phyloP scores from a whole-genome alignment of 2,113 vertebrate species.

The Vulpes lagopus region DNA sequence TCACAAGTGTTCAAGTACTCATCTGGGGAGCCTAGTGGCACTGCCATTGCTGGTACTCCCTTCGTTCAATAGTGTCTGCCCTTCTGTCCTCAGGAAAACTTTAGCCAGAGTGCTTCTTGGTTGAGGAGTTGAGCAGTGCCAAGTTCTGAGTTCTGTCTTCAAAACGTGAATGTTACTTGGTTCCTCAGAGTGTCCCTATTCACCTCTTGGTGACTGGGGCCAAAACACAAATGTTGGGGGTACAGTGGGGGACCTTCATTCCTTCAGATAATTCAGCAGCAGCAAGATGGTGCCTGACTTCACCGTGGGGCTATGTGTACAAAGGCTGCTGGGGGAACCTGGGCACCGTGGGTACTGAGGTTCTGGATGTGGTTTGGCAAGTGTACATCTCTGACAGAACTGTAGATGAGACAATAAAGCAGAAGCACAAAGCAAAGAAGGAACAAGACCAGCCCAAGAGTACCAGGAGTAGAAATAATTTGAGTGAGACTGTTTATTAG shows the following conservation, averaged over 20 bases:
- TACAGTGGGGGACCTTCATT: background rate
- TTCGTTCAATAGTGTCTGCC: background rate
- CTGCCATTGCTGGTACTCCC: background rate
- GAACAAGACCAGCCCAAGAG: background rate
- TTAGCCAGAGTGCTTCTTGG: background rate
- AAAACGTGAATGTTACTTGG: background rate
- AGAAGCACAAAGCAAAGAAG: background rate
- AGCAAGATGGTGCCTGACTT: background rate
- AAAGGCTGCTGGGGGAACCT: background rate
- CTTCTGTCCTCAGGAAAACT: background rate
- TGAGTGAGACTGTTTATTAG: background rate
- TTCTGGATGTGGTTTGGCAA: background rate
- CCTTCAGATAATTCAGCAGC: background rate
- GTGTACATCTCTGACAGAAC: background rate
- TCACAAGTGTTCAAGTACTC: slow-evolving; percentile 8
- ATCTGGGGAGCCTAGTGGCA: background rate
- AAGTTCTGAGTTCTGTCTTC: background rate
- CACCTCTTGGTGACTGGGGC: background rate
- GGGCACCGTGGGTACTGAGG: background rate
- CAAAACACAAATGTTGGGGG: background rate
- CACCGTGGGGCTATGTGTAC: background rate
- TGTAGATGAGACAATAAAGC: background rate
- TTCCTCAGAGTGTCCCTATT: background rate
- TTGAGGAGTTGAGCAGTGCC: background rate
- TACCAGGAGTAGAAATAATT: background rate